phyloP scores from a whole-genome alignment of 2,888 invertebrate genomes.

The Gryllus longicercus region DNA sequence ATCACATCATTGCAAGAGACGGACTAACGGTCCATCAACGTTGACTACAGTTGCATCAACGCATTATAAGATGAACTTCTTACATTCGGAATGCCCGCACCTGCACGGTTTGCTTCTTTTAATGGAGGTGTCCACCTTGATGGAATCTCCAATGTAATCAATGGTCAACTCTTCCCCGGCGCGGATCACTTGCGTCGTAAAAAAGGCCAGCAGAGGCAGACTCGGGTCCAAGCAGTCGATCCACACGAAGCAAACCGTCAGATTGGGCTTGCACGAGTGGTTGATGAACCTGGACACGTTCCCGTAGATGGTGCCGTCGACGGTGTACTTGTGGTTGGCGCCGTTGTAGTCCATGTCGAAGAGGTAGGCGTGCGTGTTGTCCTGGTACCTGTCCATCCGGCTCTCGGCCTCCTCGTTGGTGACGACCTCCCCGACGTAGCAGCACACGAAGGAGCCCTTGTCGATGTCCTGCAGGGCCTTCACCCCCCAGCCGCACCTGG shows the following conservation, averaged over 20 bases:
- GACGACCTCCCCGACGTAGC: background rate
- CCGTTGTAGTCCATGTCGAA: conserved; percentile 3
- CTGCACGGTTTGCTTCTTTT: background rate
- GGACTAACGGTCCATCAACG: no score
- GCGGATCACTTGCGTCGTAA: background rate
- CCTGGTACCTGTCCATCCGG: background rate
- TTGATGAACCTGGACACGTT: background rate
- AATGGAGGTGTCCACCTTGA: background rate
- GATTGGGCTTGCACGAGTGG: background rate
- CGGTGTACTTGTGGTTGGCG: background rate
- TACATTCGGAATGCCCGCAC: background rate
- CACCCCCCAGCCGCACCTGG: background rate
- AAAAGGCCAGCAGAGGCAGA: background rate
- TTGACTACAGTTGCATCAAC: no score
- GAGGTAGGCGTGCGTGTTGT: background rate
- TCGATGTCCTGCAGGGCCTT: background rate
- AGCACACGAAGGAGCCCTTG: background rate
- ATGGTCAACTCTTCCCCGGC: background rate
- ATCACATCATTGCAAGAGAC: no score
- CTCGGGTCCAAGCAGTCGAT: background rate
- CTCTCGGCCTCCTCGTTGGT: background rate
- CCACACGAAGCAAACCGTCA: background rate
- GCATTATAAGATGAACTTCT: background rate
- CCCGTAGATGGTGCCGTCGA: background rate
- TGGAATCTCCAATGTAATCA: background rate